A percentile compares a stretch with the other conserved stretches of the same genome.
phyloP scores from a whole-genome alignment of 1,140 invertebrate genomes.

The Achroia grisella region DNA sequence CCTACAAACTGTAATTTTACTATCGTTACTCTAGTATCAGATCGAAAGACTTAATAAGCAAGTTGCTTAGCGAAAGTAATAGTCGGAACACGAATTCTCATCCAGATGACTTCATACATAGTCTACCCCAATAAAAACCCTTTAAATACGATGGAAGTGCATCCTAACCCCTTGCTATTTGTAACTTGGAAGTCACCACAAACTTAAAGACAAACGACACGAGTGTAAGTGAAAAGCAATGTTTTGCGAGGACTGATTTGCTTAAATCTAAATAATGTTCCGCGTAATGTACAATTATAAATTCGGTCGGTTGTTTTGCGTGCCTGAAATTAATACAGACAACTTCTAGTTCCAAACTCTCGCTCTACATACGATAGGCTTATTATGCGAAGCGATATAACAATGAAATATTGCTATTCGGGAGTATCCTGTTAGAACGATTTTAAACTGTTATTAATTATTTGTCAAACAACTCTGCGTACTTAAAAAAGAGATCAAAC shows the following conservation, averaged over 20 bases:
- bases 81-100: too few relatives aligned
- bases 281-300: conserved; percentile 40
- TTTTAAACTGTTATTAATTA: too few relatives aligned
- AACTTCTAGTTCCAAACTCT: conserved; percentile 11
- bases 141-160: background rate
- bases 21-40: too few relatives aligned
- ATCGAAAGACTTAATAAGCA: too few relatives aligned
- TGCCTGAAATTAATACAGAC: conserved; percentile 14
- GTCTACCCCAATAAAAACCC: too few relatives aligned
- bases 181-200: conserved; percentile 28
- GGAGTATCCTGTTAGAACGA: too few relatives aligned
- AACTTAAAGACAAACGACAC: conserved; percentile 50
- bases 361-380: conserved; percentile 7
- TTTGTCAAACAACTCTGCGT: too few relatives aligned
- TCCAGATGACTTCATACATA: too few relatives aligned
- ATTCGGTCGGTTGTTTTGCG: conserved; percentile 33
- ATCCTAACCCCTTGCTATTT: conserved; percentile 9
- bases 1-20: too few relatives aligned
- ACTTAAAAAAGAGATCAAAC: too few relatives aligned
- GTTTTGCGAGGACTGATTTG: conserved; percentile 55
- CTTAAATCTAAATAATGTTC: conserved; percentile 59
- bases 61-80: too few relatives aligned
- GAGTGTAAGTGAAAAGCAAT: conserved; percentile 60
- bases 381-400: background rate
- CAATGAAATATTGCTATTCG: background rate